Conservation (phyloP, 2,888 invertebrate genomes). For the Ferrisia virgata region DNA sequence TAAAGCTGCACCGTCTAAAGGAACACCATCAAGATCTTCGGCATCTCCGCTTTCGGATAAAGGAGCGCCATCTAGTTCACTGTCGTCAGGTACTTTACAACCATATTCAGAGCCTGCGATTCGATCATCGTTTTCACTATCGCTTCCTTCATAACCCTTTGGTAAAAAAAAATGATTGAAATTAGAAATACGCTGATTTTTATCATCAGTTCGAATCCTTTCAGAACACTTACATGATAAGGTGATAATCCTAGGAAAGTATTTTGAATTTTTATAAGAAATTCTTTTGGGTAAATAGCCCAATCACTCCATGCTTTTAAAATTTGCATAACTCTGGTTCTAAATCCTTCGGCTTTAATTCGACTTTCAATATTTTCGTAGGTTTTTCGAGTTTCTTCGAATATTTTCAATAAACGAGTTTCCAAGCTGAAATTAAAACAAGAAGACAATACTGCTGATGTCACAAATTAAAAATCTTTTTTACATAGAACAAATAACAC, state of each 20-base stretch:
- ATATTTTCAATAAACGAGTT: slow-evolving; percentile 71
- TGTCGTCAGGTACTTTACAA: slow-evolving; percentile 38
- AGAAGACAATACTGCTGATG: not conserved
- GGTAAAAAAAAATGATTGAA: not conserved
- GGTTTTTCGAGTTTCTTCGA: slow-evolving; percentile 70
- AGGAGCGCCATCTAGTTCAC: slow-evolving; percentile 62
- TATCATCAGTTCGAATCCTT: no score
- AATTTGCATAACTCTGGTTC: slow-evolving; percentile 81
- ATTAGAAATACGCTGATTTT: no score
- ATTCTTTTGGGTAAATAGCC: slow-evolving; percentile 91
- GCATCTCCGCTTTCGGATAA: slow-evolving; percentile 57
- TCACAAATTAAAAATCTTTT: not conserved
- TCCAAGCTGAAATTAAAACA: slow-evolving; percentile 66
- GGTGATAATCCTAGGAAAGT: slow-evolving; percentile 75
- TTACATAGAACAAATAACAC: slow-evolving; percentile 52
- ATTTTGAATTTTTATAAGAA: slow-evolving; percentile 81
- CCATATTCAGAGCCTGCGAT: slow-evolving; percentile 1
- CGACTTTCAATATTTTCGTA: slow-evolving; percentile 74
- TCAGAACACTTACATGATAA: slow-evolving; percentile 39
- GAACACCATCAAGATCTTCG: slow-evolving; percentile 61
- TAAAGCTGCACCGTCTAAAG: slow-evolving; percentile 77
- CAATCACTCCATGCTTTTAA: slow-evolving; percentile 98
- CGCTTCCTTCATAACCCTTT: slow-evolving; percentile 35
- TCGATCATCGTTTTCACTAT: slow-evolving; percentile 24
- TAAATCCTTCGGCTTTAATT: slow-evolving; percentile 94